Evolutionary conservation across 2,113 vertebrate species (phyloP), one percentile per base, ranked within the genome.

Genomic region (Mirza zaza): DNA sequence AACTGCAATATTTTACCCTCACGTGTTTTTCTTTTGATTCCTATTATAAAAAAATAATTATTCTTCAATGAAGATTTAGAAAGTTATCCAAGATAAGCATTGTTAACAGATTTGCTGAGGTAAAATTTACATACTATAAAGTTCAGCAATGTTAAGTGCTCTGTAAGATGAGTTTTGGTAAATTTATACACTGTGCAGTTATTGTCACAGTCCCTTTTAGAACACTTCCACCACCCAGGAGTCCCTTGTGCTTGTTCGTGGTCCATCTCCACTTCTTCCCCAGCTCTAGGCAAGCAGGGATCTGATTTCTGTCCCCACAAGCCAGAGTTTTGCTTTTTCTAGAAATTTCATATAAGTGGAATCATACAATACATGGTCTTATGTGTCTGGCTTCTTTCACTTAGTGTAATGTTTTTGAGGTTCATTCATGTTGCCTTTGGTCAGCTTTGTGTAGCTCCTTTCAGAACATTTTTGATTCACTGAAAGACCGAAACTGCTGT

Each of bases 161-260:
- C 23, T 1, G 0, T 6, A 12, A 21, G 32, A 6, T 10, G 5
- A 50, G 32, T 12, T 23, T 6, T 4, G 10, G n/a, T 34, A 5
- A 12, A 42, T 15, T 11, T n/a, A 6, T 8, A 2, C 11, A 71
- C 14, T 36, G 5, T 57, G 23, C 8, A 8, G 0, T 50, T 7
- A 0, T 48, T 8, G 0, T 42, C 42, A 9, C 2, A 8, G 12
- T 67, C 50, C 65, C 48, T 15, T 4, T 20, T 6, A 12, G n/a
- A 8, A 6, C 7, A 15, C 27, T 18, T 11, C 45, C 0, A 0
- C 25, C 25, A 3, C 13, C 29, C 14, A 4, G 9, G 1, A n/a
- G 36, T 20, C 42, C 73, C 23, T 52, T 5, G 5, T 10, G 25
- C 52, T 63, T 20, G 0, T 32, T 14, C 3, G 50, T 14, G 1